These are phyloP conservation scores for Elmis aenea DNA, from an alignment of 2,888 invertebrate species.

Conservation along the genomic window DNA sequence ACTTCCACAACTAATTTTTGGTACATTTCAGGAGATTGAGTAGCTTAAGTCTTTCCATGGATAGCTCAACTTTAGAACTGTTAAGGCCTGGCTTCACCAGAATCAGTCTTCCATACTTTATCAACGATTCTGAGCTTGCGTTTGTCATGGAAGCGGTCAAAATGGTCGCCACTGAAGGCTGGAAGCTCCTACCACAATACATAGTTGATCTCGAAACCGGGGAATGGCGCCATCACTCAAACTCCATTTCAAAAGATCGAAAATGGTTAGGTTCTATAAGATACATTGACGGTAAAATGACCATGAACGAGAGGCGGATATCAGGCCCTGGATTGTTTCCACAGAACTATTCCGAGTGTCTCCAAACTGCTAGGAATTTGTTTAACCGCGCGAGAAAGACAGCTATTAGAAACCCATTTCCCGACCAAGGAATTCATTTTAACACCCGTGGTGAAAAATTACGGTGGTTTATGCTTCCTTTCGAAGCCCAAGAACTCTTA, in stretches of 20 bases:
- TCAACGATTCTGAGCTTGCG: conserved; percentile 71
- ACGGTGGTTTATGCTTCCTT: conserved; percentile 86
- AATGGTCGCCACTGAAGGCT: conserved; percentile 83
- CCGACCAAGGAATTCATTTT: conserved; percentile 71
- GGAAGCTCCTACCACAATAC: conserved; percentile 85
- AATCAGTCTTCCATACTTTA: conserved; percentile 80
- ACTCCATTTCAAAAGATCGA: conserved; percentile 72
- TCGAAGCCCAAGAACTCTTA: conserved; percentile 75
- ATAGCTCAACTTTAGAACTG: conserved; percentile 59
- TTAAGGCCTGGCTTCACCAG: conserved; percentile 82
- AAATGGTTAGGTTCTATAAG: conserved; percentile 76
- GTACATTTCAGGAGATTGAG: conserved; percentile 45
- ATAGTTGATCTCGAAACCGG: conserved; percentile 82
- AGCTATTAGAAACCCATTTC: conserved; percentile 67
- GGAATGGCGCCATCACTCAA: conserved; percentile 83
- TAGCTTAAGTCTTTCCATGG: conserved; percentile 41
- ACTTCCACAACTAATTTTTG: neutral
- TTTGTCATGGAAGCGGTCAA: conserved; percentile 79
- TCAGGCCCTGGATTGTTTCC: conserved; percentile 70
- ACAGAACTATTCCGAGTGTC: conserved; percentile 68
- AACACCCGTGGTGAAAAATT: conserved; percentile 63
- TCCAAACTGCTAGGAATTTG: conserved; percentile 72
- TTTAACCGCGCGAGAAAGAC: conserved; percentile 73
- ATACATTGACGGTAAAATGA: conserved; percentile 65
- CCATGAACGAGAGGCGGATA: conserved; percentile 63